Evolutionary conservation across 2,797 vertebrate species (phyloP).

Genomic region (Limosa lapponica): DNA sequence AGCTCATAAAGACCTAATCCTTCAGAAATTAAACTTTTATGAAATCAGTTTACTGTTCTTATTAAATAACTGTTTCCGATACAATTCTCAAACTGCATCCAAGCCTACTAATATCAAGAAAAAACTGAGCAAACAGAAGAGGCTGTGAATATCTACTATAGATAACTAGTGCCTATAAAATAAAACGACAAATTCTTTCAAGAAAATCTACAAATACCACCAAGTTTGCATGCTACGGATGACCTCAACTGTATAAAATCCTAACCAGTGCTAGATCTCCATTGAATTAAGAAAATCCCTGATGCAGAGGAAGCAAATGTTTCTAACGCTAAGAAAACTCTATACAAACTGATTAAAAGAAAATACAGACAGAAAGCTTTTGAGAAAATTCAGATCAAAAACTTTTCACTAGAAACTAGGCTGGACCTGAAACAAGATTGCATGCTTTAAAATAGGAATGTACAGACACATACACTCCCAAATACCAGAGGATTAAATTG

Average conservation of each 20-base stretch:
- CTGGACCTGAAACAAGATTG: neutral
- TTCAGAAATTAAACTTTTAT: constrained; percentile 7
- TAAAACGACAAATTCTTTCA: neutral
- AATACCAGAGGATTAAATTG: neutral
- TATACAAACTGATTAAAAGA: neutral
- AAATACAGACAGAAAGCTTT: neutral
- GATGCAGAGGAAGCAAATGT: rapidly evolving
- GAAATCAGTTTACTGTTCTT: neutral
- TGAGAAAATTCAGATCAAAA: neutral
- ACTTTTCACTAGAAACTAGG: neutral
- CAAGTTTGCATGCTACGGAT: neutral
- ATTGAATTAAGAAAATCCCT: neutral
- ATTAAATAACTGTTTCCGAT: neutral
- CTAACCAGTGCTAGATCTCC: neutral
- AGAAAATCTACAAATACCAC: neutral
- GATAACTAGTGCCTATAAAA: neutral
- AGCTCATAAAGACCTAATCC: neutral
- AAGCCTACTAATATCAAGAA: neutral
- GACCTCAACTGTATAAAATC: neutral
- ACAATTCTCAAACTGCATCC: neutral
- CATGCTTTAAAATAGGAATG: neutral
- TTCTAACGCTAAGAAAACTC: neutral
- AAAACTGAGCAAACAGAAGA: neutral
- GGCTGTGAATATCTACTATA: neutral
- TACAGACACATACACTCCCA: neutral